Evolutionary conservation across 2,797 vertebrate species (phyloP), one percentile per base, ranked within the genome.

Genomic region (Peromyscus aztecus): DNA sequence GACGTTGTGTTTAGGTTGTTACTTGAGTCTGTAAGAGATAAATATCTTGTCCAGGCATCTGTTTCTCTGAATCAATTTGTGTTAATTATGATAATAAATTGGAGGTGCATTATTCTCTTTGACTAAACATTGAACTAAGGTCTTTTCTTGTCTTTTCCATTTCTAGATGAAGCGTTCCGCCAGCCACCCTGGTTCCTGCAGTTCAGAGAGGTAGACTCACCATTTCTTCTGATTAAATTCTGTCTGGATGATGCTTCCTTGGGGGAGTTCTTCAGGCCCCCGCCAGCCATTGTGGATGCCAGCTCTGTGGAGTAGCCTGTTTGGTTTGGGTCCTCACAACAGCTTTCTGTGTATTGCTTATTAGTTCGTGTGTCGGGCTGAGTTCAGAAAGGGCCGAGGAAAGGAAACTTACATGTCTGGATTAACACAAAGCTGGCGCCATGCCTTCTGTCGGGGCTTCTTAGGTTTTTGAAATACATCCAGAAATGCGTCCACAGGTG

Each of bases 121-220:
- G 90, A 19, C 2, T 97, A 34, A 95, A 83, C 21, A 82, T 97
- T 96, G 13, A 96, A 89, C 96, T 96, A 21, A 59, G 52, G 29
- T 59, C 37, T 61, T 96, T 94, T 97, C 96, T 80, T n/a, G 65
- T 83, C 97, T 92, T 98, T 95, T 95, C 4, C 76, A 97, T 94
- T 80, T 89, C 87, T 96, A 99, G 99, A 99, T 99, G 99, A 99
- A 99, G 95, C 99, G 99, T 94, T 99, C 99, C 10, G 97, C 99
- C 98, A 99, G 99, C 97, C 99, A 99, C 94, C 99, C 99, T 93
- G 99, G 99, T 97, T 99, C 99, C 49, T 99, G 99, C 98, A 99
- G 98, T 98, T 99, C 99, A 89, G 99, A 99, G 97, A 99, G 99
- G 99, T 99, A 98, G 98, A 97, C 82, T 67, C 84, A 84, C n/a